phyloP scores from a whole-genome alignment of 1,140 invertebrate species.

The Pollicipes pollicipes region DNA sequence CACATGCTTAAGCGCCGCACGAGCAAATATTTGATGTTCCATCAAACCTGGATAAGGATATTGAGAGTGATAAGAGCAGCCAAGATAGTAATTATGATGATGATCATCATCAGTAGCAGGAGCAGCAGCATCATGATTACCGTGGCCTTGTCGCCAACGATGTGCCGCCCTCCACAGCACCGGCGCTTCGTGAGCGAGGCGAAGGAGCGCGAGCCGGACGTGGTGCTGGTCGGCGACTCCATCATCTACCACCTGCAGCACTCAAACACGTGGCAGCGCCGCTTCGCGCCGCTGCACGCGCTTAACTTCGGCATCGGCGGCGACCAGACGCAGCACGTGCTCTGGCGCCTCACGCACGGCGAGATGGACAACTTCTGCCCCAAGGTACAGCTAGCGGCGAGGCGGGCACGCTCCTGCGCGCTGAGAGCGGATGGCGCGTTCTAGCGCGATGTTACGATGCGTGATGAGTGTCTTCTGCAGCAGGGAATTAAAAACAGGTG shows the following conservation, averaged over 20 bases:
- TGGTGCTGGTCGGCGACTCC: conserved; percentile 78
- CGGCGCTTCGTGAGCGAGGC: conserved; percentile 58
- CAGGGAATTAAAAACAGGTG: background rate
- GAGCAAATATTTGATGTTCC: no score
- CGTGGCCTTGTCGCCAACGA: no score
- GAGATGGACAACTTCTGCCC: conserved; percentile 70
- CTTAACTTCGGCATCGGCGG: conserved; percentile 78
- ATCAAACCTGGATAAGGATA: no score
- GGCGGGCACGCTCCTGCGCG: background rate
- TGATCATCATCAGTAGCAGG: no score
- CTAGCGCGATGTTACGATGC: background rate
- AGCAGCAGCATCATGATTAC: no score
- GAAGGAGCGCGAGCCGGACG: conserved; percentile 69
- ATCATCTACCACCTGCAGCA: conserved; percentile 56
- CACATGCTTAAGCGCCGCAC: no score
- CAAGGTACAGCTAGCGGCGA: conserved; percentile 44
- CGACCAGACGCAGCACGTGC: conserved; percentile 67
- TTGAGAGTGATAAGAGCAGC: no score
- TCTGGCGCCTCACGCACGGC: conserved; percentile 74
- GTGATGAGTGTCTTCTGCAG: background rate
- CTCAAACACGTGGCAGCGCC: conserved; percentile 62
- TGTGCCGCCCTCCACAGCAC: no score
- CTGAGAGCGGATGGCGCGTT: no score
- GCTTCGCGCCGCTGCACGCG: conserved; percentile 69
- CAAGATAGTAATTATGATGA: no score